Evolutionary conservation across 2,113 vertebrate species (phyloP).

Genomic region (Kryptolebias marmoratus): DNA sequence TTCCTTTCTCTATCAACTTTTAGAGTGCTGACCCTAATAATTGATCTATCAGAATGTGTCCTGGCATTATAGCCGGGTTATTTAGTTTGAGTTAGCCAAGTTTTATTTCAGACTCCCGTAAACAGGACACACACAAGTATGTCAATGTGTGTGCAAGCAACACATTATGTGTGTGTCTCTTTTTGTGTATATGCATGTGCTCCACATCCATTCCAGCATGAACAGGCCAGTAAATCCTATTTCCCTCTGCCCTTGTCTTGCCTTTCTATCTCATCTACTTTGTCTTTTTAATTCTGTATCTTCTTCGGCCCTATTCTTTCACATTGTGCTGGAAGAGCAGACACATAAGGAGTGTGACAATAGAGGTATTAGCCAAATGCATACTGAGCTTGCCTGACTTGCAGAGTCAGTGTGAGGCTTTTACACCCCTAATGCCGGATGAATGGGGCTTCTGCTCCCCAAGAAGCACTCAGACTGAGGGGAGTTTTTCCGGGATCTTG

Average conservation of each 20-base stretch:
- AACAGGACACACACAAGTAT: slow-evolving; percentile 21
- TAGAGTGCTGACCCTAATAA: slow-evolving; percentile 12
- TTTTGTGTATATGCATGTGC: slow-evolving; percentile 3
- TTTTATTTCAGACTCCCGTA: slow-evolving; percentile 21
- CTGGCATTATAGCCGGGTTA: slow-evolving; percentile 13
- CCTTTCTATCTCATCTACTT: slow-evolving; percentile 55
- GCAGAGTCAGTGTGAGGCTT: slow-evolving; percentile 56
- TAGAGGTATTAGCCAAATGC: slow-evolving; percentile 69
- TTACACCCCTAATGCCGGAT: slow-evolving; percentile 63
- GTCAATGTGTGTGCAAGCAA: background rate
- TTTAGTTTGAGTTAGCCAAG: slow-evolving; percentile 39
- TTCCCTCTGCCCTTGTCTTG: slow-evolving; percentile 41
- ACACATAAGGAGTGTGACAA: slow-evolving; percentile 54
- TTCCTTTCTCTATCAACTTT: slow-evolving; percentile 52
- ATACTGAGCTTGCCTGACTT: slow-evolving; percentile 60
- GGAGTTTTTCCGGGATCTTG: slow-evolving; percentile 51
- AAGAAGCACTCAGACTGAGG: slow-evolving; percentile 47
- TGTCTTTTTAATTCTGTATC: slow-evolving; percentile 56
- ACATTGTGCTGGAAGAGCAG: slow-evolving; percentile 50
- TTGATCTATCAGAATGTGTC: slow-evolving; percentile 37
- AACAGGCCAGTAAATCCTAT: slow-evolving; percentile 52
- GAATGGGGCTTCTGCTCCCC: slow-evolving; percentile 60
- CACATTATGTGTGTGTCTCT: background rate
- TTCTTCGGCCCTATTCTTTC: slow-evolving; percentile 31
- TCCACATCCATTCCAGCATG: slow-evolving; percentile 29